Evolutionary conservation across 2,113 vertebrate species (phyloP).

Genomic region (Procapra przewalskii): DNA sequence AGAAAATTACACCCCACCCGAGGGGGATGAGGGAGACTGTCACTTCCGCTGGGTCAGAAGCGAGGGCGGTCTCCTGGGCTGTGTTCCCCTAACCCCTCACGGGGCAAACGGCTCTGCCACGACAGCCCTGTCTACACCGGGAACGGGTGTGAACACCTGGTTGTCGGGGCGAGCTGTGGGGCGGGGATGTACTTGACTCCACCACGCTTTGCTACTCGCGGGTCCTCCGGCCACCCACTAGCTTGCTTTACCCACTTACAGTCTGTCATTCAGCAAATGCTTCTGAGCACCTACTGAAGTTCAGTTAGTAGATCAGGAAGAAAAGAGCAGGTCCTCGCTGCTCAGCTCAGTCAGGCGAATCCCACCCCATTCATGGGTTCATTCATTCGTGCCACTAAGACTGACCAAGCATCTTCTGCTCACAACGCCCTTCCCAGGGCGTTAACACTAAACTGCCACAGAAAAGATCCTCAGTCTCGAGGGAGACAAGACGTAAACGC

Average conservation of each 20-base stretch:
- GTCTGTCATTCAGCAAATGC: not conserved
- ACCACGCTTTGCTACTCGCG: not conserved
- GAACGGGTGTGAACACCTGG: not conserved
- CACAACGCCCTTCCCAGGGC: not conserved
- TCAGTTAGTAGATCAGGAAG: not conserved
- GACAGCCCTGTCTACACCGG: not conserved
- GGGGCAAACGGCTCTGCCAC: not conserved
- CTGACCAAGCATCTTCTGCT: not conserved
- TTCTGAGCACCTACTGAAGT: not conserved
- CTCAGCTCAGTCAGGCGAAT: not conserved
- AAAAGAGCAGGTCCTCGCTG: not conserved
- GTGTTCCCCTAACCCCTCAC: not conserved
- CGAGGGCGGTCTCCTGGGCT: not conserved
- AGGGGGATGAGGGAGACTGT: not conserved
- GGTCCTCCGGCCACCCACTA: not conserved
- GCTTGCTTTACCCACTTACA: not conserved
- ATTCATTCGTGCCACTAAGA: not conserved
- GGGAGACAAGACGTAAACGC: not conserved
- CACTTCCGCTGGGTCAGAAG: not conserved
- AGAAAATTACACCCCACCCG: not conserved
- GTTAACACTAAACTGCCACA: not conserved
- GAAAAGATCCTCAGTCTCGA: not conserved
- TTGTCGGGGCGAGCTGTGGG: not conserved
- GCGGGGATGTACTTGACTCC: not conserved
- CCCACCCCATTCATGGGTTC: not conserved